Base-by-base conservation (phyloP, 1,140 invertebrate species). In the Coenobita brevimanus region DNA sequence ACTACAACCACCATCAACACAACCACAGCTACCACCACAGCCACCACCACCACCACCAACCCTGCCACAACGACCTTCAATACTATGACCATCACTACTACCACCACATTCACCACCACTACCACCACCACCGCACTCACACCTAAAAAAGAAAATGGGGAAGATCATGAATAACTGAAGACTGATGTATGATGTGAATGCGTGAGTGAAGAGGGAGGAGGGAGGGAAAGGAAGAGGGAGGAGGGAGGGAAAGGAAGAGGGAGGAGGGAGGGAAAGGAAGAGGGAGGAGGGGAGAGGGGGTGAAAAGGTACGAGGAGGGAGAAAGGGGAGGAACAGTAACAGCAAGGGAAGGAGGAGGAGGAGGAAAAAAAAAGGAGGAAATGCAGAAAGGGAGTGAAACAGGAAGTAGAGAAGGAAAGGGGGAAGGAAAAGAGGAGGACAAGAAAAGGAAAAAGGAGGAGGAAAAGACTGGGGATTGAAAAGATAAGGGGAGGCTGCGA, bases 171-270 rank as follows among this genome's bases (percentile, higher is more conserved):
- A 50, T 50, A 8, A 50, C 21, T 30, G 43, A 41, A 36, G 1
- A 75, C 13, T 38, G 73, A 79, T 0, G 8, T 4, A 50, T 8
- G 38, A 43, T 8, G 17, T 33, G 78, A 81, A 50, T 38, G n/a
- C n/a, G 50, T 60, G 78, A 81, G 78, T 38, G 46, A 50, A 30
- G 78, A 81, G 57, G 2, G 30, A 41, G 10, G 60, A 21, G 79
- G 10, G 27, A 3, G 24, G 73, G 33, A 38, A 0, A 21, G 36
- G 17, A 24, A 17, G 41, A 8, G 73, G 36, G 3, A 24, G 3
- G 36, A 41, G 1, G 10, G 1, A 8, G 13, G 24, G 36, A 17
- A 13, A n/a, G 38, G 71, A 41, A 8, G 71, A 21, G 27, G 38
- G 71, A 24, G 38, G 33, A 36, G 33, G 36, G 30, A 50, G 3